Evolutionary conservation across 2,888 invertebrate species (phyloP).

Genomic region (Mythimna albipuncta): DNA sequence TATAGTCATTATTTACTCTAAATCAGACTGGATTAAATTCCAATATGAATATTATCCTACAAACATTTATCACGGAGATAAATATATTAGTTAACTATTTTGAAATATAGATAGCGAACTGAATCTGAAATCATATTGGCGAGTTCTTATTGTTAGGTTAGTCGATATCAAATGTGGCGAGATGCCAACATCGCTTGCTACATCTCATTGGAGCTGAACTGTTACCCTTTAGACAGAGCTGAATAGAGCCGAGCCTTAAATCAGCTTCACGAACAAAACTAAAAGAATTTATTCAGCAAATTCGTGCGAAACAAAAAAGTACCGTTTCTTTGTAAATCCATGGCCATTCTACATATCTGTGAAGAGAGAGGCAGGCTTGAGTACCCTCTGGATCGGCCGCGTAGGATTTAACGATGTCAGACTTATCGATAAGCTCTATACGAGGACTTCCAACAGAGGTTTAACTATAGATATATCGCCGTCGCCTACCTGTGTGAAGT

Average conservation of each 20-base stretch:
- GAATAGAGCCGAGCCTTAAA: conserved; percentile 31
- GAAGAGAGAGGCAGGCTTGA: conserved; percentile 71
- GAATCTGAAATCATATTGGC: conserved; percentile 28
- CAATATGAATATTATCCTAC: conserved; percentile 16
- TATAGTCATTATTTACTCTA: conserved; percentile 22
- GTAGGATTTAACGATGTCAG: conserved; percentile 76
- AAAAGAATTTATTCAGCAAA: conserved; percentile 27
- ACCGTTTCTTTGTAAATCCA: conserved; percentile 52
- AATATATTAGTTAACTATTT: conserved; percentile 17
- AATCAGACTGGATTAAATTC: conserved; percentile 7
- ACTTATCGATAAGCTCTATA: conserved; percentile 67
- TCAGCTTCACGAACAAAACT: conserved; percentile 43
- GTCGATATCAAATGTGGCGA: conserved; percentile 49
- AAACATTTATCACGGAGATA: conserved; percentile 2
- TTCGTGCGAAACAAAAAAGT: conserved; percentile 44
- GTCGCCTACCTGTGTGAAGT: conserved; percentile 34
- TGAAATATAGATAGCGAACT: conserved; percentile 13
- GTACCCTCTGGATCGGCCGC: conserved; percentile 71
- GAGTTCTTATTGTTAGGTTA: conserved; percentile 36
- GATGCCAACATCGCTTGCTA: conserved; percentile 36
- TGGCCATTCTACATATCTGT: conserved; percentile 65
- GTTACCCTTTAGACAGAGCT: conserved; percentile 32
- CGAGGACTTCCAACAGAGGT: conserved; percentile 53
- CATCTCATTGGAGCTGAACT: conserved; percentile 45
- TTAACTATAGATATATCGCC: conserved; percentile 47